A percentile compares a stretch with the other conserved stretches of the same genome.
Conservation (phyloP, 2,888 invertebrate genomes). For the Malachius bipustulatus region DNA sequence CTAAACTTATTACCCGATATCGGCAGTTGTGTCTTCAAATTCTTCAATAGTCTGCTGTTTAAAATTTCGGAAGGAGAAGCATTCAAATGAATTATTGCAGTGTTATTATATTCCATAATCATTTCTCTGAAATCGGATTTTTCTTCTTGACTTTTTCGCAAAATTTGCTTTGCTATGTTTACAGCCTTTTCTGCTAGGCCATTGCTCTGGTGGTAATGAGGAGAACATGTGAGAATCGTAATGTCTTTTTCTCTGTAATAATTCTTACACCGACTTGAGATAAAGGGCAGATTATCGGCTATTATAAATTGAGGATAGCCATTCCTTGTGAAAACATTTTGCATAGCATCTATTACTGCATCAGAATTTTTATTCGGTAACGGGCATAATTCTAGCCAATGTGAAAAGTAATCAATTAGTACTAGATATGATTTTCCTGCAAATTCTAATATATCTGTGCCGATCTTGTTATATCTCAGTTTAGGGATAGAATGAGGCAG, state of each 20-base stretch:
- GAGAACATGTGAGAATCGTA: slow-evolving; percentile 14
- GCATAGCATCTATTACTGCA: slow-evolving; percentile 17
- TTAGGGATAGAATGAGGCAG: slow-evolving; percentile 18
- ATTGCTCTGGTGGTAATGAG: slow-evolving; percentile 17
- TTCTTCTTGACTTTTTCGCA: slow-evolving; percentile 17
- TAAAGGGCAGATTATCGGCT: slow-evolving; percentile 20
- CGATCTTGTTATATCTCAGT: slow-evolving; percentile 18
- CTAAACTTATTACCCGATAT: slow-evolving; percentile 11
- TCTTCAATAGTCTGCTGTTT: slow-evolving; percentile 18
- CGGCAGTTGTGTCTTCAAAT: slow-evolving; percentile 15
- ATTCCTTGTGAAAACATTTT: slow-evolving; percentile 18
- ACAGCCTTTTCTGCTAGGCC: slow-evolving; percentile 20
- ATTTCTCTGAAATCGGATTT: slow-evolving; percentile 15
- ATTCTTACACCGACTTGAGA: slow-evolving; percentile 17
- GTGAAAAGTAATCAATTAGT: slow-evolving; percentile 16
- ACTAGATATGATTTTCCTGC: slow-evolving; percentile 5
- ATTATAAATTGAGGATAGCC: slow-evolving; percentile 23
- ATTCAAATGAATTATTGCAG: slow-evolving; percentile 14
- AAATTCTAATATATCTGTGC: slow-evolving; percentile 17
- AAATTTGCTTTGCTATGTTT: slow-evolving; percentile 19
- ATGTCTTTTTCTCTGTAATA: slow-evolving; percentile 18
- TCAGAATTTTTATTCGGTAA: slow-evolving; percentile 18
- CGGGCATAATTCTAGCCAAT: slow-evolving; percentile 17
- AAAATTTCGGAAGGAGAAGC: slow-evolving; percentile 19
- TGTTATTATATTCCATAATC: slow-evolving; percentile 18